phyloP scores from a whole-genome alignment of 2,888 invertebrate genomes.

The Oscheius sp. region DNA sequence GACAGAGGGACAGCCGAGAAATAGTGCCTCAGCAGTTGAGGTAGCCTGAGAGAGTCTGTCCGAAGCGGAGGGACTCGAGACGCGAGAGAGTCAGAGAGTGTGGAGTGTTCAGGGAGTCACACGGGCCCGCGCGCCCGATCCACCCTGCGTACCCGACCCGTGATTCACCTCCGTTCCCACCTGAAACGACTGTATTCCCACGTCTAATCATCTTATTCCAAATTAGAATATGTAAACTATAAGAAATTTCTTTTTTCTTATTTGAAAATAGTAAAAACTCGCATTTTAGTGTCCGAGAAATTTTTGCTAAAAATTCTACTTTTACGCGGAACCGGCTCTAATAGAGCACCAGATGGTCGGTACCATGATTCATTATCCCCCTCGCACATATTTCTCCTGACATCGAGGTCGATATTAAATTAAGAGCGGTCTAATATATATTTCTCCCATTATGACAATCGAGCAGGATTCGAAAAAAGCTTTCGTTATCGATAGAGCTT shows the following conservation, averaged over 20 bases:
- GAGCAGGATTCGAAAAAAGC: background rate
- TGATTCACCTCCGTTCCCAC: slow-evolving; percentile 29
- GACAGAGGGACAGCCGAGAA: slow-evolving; percentile 27
- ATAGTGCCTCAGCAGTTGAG: slow-evolving; percentile 20
- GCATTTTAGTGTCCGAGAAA: background rate
- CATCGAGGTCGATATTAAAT: slow-evolving; percentile 17
- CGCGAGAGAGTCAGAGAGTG: slow-evolving; percentile 34
- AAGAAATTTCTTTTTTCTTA: too few relatives aligned
- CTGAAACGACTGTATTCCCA: background rate
- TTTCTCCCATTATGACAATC: background rate
- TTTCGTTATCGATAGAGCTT: background rate
- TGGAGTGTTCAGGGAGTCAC: slow-evolving; percentile 36
- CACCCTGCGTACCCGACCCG: slow-evolving; percentile 29
- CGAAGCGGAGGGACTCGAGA: slow-evolving; percentile 8
- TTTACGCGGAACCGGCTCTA: background rate
- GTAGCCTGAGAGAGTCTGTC: slow-evolving; percentile 19
- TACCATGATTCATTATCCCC: background rate
- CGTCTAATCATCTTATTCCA: background rate
- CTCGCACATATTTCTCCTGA: background rate
- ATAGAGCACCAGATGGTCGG: slow-evolving; percentile 15
- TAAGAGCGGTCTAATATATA: slow-evolving; percentile 4
- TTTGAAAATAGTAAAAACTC: too few relatives aligned
- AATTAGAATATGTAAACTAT: background rate
- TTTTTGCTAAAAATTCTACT: background rate
- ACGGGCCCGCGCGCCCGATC: slow-evolving; percentile 35